phyloP scores from a whole-genome alignment of 1,140 invertebrate genomes.

The Leguminivora glycinivorella region DNA sequence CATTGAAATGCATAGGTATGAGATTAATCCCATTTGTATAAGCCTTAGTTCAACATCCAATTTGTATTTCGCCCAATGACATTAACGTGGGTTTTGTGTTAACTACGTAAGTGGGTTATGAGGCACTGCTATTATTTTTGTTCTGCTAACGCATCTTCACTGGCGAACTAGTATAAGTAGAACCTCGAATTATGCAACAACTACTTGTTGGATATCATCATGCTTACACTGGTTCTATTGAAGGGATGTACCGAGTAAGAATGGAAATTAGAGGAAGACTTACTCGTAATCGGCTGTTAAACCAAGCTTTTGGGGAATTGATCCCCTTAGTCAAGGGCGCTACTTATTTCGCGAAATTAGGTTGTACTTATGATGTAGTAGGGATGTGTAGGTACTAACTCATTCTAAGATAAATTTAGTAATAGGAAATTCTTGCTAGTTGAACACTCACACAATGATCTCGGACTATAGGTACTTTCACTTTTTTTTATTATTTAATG shows the following conservation, averaged over 20 bases:
- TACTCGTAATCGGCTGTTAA: constrained; percentile 25
- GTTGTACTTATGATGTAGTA: neutral
- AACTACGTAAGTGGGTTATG: constrained; percentile 23
- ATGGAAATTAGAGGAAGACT: constrained; percentile 1
- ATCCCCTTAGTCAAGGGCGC: constrained; percentile 16
- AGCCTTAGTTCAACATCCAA: constrained; percentile 26
- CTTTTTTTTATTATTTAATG: too few relatives aligned
- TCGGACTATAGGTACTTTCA: too few relatives aligned
- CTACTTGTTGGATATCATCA: neutral
- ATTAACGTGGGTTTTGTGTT: constrained; percentile 22
- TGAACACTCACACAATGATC: too few relatives aligned
- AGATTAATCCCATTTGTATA: constrained; percentile 23
- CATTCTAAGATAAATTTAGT: too few relatives aligned
- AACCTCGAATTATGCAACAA: neutral
- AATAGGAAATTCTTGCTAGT: too few relatives aligned
- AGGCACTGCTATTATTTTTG: neutral
- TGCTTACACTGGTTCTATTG: neutral
- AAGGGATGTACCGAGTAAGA: neutral
- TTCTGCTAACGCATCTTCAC: neutral
- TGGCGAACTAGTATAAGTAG: neutral
- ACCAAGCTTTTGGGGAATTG: constrained; percentile 22
- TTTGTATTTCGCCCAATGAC: constrained; percentile 19
- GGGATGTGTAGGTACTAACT: neutral
- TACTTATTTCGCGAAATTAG: constrained; percentile 24
- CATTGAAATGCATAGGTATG: neutral